Conservation (phyloP, 2,113 vertebrate genomes). For the Heteronetta atricapilla region DNA sequence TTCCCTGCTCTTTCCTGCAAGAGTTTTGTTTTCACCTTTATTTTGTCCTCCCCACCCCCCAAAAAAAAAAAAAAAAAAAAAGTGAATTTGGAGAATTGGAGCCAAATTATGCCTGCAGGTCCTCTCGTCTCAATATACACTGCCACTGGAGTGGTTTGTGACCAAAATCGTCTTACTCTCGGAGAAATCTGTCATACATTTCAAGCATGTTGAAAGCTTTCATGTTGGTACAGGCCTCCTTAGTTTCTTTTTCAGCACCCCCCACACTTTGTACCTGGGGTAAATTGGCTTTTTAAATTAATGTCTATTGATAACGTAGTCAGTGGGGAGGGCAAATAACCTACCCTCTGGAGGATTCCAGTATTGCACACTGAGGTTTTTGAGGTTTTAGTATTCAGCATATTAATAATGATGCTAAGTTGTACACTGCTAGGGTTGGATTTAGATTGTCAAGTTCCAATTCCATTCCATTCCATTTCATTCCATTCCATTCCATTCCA, state of each 20-base stretch:
- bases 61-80: too few relatives aligned
- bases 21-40: neutral
- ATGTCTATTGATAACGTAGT: fast-evolving
- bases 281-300: neutral
- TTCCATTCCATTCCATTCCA: too few relatives aligned
- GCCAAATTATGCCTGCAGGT: neutral
- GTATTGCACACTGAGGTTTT: neutral
- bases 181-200: neutral
- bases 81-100: neutral
- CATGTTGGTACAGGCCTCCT: neutral
- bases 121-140: neutral
- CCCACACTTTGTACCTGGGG: neutral
- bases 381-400: neutral
- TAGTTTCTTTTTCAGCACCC: neutral
- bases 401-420: neutral
- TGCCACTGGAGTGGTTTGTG: neutral
- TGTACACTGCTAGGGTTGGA: neutral
- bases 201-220: neutral
- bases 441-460: neutral
- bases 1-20: neutral
- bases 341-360: neutral
- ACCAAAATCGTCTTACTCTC: neutral
- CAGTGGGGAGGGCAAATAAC: neutral
- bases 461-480: too few relatives aligned
- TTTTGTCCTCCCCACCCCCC: neutral